A percentile compares a stretch with the other conserved stretches of the same genome.
These are phyloP conservation scores for Condylura cristata DNA, from an alignment of 2,113 vertebrate species.

Conservation along the genomic window DNA sequence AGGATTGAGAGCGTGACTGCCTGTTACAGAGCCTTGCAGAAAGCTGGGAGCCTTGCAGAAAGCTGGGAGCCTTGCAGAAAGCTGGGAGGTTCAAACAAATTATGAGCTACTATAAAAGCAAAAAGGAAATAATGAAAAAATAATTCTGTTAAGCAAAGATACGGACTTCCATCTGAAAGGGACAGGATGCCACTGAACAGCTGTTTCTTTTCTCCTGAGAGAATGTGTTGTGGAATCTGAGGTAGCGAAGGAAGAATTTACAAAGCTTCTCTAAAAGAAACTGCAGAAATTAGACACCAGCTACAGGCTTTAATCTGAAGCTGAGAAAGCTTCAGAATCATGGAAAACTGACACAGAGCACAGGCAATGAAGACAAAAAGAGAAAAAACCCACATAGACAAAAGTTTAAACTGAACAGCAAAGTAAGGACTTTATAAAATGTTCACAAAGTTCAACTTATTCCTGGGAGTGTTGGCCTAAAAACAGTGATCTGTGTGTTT, in stretches of 20 bases:
- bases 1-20: not conserved
- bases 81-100: not conserved
- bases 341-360: not conserved
- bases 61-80: not conserved
- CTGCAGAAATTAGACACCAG: not conserved
- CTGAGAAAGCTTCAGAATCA: not conserved
- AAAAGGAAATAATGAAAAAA: not conserved
- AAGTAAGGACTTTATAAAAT: not conserved
- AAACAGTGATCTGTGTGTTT: not conserved
- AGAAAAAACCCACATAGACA: too few species aligned
- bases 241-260: not conserved
- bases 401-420: not conserved
- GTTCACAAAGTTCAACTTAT: not conserved
- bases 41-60: not conserved
- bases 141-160: not conserved
- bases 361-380: not conserved
- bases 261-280: not conserved
- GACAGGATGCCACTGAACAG: not conserved
- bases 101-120: not conserved
- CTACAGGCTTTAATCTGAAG: not conserved
- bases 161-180: not conserved
- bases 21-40: not conserved
- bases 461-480: not conserved
- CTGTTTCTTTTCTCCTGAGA: not conserved
- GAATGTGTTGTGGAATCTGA: not conserved